A percentile compares a stretch with the other conserved stretches of the same genome.
Conservation (phyloP, 1,140 invertebrate genomes). For the roundworm (Caenorhabditis elegans) region DNA sequence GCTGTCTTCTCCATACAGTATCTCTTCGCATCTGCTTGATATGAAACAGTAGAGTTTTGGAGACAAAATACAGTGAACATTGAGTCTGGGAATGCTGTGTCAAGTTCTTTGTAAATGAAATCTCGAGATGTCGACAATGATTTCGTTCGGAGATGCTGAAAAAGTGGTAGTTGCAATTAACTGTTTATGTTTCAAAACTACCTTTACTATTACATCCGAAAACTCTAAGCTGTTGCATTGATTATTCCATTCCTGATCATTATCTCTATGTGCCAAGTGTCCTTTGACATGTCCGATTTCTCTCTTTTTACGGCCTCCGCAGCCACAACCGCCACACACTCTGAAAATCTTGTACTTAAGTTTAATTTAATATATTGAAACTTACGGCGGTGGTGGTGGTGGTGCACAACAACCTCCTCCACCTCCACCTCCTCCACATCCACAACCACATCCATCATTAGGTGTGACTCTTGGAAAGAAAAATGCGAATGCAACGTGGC, state of each 20-base stretch:
- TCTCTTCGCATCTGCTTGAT: neutral
- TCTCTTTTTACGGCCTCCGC: constrained; percentile 16
- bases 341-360: too few relatives aligned
- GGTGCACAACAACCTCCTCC: constrained; percentile 4
- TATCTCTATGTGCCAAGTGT: neutral
- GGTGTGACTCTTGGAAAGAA: neutral
- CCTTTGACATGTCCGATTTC: constrained; percentile 7
- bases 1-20: neutral
- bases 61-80: neutral
- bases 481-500: neutral
- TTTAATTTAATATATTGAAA: neutral
- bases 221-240: constrained; percentile 14
- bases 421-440: neutral
- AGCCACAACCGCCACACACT: neutral
- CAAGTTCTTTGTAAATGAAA: neutral
- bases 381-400: constrained; percentile 6
- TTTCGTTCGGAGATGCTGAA: neutral
- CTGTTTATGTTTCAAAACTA: neutral
- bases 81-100: neutral
- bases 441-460: neutral
- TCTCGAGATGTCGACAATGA: neutral
- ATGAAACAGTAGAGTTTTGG: neutral
- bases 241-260: constrained; percentile 1
- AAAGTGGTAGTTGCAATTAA: neutral
- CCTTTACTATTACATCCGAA: neutral